A percentile compares a stretch with the other conserved stretches of the same genome.
Conservation (phyloP, 2,888 invertebrate species). For the Carcina quercana region DNA sequence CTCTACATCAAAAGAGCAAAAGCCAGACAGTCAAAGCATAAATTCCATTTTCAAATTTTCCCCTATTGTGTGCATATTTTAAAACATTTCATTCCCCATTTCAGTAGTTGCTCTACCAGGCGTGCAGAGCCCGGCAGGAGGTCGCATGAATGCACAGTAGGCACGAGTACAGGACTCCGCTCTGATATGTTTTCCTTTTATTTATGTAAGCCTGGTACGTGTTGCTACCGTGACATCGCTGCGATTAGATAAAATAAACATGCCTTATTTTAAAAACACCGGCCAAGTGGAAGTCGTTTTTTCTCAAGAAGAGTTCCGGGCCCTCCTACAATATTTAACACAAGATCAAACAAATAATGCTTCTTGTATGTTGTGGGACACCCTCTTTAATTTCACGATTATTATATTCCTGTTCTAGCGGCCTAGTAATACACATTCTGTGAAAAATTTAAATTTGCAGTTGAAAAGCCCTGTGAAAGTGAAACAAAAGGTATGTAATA, state of each 20-base stretch:
- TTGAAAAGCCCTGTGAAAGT: too few species aligned
- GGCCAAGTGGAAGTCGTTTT: too few species aligned
- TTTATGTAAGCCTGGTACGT: slow-evolving; percentile 46
- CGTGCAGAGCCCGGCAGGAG: slow-evolving; percentile 46
- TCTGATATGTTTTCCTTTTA: slow-evolving; percentile 51
- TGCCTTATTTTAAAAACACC: slow-evolving; percentile 15
- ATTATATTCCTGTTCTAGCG: too few species aligned
- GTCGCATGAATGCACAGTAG: slow-evolving; percentile 47
- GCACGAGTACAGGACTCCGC: slow-evolving; percentile 42
- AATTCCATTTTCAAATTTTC: slow-evolving; percentile 34
- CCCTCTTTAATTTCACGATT: too few species aligned
- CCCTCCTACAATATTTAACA: too few species aligned
- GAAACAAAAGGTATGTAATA: too few species aligned
- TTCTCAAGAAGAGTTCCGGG: too few species aligned
- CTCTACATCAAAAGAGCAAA: not conserved
- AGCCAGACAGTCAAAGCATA: not conserved
- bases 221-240: slow-evolving; percentile 23
- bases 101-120: slow-evolving; percentile 47
- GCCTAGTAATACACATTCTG: too few species aligned
- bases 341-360: too few species aligned
- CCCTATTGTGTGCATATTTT: slow-evolving; percentile 36
- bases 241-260: slow-evolving; percentile 22
- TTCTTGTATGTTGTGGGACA: too few species aligned
- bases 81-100: slow-evolving; percentile 49
- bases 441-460: too few species aligned